phyloP scores from a whole-genome alignment of 53 echinoderm and acorn worm genomes.

The Patiria pectinifera region DNA sequence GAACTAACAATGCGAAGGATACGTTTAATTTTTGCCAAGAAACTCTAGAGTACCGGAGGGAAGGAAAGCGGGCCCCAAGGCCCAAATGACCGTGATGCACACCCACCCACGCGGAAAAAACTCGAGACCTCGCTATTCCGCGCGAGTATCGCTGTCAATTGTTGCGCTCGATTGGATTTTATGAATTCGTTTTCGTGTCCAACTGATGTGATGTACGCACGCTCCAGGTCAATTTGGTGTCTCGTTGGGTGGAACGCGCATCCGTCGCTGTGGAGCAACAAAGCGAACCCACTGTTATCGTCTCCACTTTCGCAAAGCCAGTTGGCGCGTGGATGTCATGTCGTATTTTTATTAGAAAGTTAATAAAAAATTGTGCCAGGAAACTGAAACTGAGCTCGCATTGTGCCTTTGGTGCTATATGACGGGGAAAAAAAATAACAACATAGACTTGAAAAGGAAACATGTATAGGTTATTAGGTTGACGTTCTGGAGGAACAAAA shows the following conservation, averaged over 20 bases:
- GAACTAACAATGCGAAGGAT: neutral
- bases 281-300: no score
- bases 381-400: no score
- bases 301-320: no score
- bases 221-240: neutral
- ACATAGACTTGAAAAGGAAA: no score
- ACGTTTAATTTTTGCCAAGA: neutral
- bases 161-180: neutral
- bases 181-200: neutral
- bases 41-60: neutral
- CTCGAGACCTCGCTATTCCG: neutral
- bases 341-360: no score
- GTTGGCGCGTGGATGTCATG: no score
- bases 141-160: constrained; percentile 10
- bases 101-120: constrained; percentile 4
- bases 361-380: no score
- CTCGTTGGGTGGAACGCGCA: neutral
- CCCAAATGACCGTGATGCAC: neutral
- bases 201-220: neutral
- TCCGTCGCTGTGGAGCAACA: no score
- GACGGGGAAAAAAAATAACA: no score
- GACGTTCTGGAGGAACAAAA: neutral
- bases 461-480: neutral
- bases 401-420: no score
- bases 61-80: neutral